phyloP scores from a whole-genome alignment of 2,888 invertebrate genomes.

The Dryomyza anilis region DNA sequence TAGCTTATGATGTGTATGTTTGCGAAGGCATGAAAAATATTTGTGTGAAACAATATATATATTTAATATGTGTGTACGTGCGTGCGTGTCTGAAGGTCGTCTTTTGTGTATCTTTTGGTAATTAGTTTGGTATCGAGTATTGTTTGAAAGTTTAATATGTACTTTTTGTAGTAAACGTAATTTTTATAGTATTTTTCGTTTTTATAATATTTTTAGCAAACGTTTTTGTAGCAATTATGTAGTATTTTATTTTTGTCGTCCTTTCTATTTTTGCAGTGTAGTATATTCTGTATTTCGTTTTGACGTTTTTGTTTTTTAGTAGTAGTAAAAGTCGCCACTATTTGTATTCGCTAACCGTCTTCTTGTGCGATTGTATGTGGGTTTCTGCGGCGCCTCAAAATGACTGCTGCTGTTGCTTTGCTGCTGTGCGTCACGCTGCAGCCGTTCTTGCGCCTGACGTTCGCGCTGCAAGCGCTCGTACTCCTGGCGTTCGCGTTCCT shows the following conservation, averaged over 20 bases:
- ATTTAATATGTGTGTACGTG: slow-evolving; percentile 7
- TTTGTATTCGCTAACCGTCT: slow-evolving; percentile 62
- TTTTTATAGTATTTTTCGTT: too few relatives aligned
- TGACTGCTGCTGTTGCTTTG: too few relatives aligned
- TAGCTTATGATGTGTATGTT: background rate
- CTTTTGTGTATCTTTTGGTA: slow-evolving; percentile 28
- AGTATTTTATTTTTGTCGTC: too few relatives aligned
- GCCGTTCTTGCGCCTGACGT: slow-evolving; percentile 48
- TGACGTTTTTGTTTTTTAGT: slow-evolving; percentile 30
- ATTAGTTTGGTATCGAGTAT: slow-evolving; percentile 32
- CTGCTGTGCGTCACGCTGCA: slow-evolving; percentile 44
- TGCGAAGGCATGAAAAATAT: slow-evolving; percentile 1
- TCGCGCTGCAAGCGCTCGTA: slow-evolving; percentile 62
- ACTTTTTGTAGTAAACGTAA: too few relatives aligned
- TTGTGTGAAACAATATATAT: slow-evolving; percentile 2
- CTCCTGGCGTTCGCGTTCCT: slow-evolving; percentile 54
- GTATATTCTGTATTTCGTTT: slow-evolving; percentile 33
- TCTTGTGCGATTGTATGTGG: slow-evolving; percentile 60
- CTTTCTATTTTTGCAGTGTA: too few relatives aligned
- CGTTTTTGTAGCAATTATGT: too few relatives aligned
- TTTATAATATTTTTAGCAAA: too few relatives aligned
- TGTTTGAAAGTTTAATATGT: too few relatives aligned
- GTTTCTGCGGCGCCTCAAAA: slow-evolving; percentile 44
- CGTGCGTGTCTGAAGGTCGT: slow-evolving; percentile 7
- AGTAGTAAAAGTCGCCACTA: slow-evolving; percentile 29